These are phyloP conservation scores for Myotis findleyi DNA, from an alignment of 2,797 vertebrate genomes.

Conservation along the genomic window DNA sequence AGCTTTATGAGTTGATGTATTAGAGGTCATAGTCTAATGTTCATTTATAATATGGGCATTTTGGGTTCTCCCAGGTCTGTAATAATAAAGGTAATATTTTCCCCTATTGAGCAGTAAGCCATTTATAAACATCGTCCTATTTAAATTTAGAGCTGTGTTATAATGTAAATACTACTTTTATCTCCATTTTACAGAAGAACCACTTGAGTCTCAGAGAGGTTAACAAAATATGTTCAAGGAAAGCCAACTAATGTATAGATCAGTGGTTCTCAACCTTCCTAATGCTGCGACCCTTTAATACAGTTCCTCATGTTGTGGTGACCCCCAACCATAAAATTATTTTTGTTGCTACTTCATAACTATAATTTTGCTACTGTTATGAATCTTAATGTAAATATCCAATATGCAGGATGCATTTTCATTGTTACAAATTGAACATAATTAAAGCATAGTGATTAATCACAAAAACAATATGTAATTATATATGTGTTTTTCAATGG, in stretches of 20 bases:
- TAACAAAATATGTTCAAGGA: not conserved
- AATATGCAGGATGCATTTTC: too few relatives aligned
- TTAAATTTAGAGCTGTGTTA: not conserved
- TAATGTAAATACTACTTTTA: not conserved
- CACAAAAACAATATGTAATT: too few relatives aligned
- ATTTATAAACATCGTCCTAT: not conserved
- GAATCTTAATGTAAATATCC: too few relatives aligned
- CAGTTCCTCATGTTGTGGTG: too few relatives aligned
- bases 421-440: too few relatives aligned
- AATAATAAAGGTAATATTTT: conserved; percentile 37
- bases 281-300: too few relatives aligned
- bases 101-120: not conserved
- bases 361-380: too few relatives aligned
- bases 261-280: too few relatives aligned
- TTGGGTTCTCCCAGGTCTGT: not conserved
- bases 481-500: too few relatives aligned
- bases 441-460: too few relatives aligned
- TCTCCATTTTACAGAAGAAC: conserved; percentile 19
- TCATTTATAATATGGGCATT: not conserved
- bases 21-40: not conserved
- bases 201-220: conserved; percentile 28
- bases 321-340: too few relatives aligned
- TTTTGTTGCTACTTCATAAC: too few relatives aligned
- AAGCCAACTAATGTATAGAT: not conserved
- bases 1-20: not conserved